Conservation (phyloP, 2,797 vertebrate genomes). For the Melanotaenia nigrans region DNA sequence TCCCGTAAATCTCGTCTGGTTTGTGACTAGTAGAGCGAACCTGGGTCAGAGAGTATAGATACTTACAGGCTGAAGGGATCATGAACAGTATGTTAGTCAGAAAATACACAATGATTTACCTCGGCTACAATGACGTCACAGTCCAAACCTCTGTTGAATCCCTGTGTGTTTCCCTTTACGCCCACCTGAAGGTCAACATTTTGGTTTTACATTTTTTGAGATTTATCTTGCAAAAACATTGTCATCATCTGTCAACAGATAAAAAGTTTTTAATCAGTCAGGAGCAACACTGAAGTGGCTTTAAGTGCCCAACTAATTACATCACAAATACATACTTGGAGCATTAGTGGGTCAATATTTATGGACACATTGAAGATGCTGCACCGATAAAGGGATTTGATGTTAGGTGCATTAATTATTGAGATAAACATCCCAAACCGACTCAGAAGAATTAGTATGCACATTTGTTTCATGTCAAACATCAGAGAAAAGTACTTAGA, state of each 20-base stretch:
- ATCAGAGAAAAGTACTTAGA: no score
- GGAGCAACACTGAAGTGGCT: background rate
- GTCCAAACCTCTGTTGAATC: slow-evolving; percentile 94
- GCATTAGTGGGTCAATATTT: no score
- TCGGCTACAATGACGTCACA: slow-evolving; percentile 96
- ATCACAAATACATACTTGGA: background rate
- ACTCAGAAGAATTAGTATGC: no score
- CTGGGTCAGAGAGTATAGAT: slow-evolving; percentile 60
- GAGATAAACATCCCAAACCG: no score
- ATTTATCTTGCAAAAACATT: background rate
- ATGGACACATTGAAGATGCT: no score
- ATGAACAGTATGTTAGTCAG: background rate
- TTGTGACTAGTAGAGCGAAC: slow-evolving; percentile 96
- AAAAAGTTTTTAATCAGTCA: background rate
- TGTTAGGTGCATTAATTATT: no score
- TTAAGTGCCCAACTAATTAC: no score
- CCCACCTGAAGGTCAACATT: slow-evolving; percentile 84
- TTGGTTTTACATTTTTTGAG: background rate
- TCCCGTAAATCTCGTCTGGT: slow-evolving; percentile 96
- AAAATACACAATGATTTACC: slow-evolving; percentile 68
- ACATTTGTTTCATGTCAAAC: no score
- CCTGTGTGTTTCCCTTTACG: slow-evolving; percentile 93
- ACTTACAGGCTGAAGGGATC: background rate
- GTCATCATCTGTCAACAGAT: no score
- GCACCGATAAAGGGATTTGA: no score